A percentile compares a stretch with the other conserved stretches of the same genome.
Conservation (phyloP, 2,888 invertebrate genomes). For the Lasioglossum malachurum region DNA sequence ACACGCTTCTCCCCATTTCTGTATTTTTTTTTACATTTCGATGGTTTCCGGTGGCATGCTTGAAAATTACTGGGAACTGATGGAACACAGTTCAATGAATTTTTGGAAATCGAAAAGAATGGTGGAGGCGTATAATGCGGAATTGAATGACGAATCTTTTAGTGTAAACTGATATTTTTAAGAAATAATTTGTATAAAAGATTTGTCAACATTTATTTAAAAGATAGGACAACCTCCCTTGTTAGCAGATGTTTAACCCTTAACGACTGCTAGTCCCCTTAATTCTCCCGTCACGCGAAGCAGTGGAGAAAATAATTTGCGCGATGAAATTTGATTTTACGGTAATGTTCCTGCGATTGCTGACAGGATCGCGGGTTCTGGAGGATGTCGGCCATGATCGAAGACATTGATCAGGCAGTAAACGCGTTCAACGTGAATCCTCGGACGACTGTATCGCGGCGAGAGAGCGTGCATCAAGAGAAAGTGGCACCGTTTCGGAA, state of each 20-base stretch:
- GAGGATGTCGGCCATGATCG: not conserved
- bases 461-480: not conserved
- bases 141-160: too few relatives aligned
- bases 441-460: not conserved
- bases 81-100: too few relatives aligned
- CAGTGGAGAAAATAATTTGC: not conserved
- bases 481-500: conserved; percentile 2
- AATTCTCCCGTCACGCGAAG: not conserved
- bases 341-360: not conserved
- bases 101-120: not conserved
- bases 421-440: not conserved
- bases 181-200: too few relatives aligned
- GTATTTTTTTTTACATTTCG: not conserved
- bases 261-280: too few relatives aligned
- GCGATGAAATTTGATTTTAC: not conserved
- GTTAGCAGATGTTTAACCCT: too few relatives aligned
- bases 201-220: too few relatives aligned
- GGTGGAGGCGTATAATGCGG: too few relatives aligned
- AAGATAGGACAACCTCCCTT: too few relatives aligned
- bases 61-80: not conserved
- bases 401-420: not conserved
- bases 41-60: not conserved
- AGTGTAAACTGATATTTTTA: too few relatives aligned
- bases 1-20: not conserved
- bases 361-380: not conserved